Conservation (phyloP, 2,113 vertebrate species). For the Psammodynastes pulverulentus region DNA sequence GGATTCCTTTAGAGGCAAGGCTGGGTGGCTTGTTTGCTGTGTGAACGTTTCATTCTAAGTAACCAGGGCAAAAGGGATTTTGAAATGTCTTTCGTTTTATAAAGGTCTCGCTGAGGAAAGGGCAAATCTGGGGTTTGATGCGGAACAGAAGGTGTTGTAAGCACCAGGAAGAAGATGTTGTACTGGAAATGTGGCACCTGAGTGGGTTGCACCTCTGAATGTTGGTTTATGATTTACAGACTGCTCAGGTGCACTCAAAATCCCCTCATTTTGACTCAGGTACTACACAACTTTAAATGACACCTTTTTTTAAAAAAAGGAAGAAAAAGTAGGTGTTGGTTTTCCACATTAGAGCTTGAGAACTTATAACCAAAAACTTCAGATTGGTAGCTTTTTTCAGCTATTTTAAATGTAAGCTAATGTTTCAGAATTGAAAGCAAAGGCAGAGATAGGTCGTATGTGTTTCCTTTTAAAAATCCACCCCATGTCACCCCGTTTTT, state of each 20-base stretch:
- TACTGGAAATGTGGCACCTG: not conserved
- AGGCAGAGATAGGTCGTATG: not conserved
- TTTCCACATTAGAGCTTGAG: not conserved
- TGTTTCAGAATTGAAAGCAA: not conserved
- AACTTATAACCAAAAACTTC: not conserved
- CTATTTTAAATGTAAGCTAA: not conserved
- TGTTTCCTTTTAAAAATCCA: not conserved
- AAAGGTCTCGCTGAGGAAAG: not conserved
- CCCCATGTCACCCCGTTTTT: not conserved
- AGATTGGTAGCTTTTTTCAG: not conserved
- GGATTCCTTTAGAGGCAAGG: constrained; percentile 42
- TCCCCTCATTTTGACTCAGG: not conserved
- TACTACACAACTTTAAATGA: not conserved
- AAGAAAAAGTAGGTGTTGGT: not conserved
- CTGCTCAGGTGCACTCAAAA: not conserved
- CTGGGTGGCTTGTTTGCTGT: not conserved
- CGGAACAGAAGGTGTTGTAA: not conserved
- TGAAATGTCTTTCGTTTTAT: constrained; percentile 4
- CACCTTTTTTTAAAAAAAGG: not conserved
- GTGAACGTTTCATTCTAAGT: not conserved
- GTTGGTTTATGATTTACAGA: not conserved
- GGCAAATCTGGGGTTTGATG: constrained; percentile 12
- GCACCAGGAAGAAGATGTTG: not conserved
- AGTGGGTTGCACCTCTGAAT: not conserved
- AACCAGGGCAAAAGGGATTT: constrained; percentile 9